Base-by-base conservation (phyloP, 2,113 vertebrate genomes). In the Arvicanthis niloticus region DNA sequence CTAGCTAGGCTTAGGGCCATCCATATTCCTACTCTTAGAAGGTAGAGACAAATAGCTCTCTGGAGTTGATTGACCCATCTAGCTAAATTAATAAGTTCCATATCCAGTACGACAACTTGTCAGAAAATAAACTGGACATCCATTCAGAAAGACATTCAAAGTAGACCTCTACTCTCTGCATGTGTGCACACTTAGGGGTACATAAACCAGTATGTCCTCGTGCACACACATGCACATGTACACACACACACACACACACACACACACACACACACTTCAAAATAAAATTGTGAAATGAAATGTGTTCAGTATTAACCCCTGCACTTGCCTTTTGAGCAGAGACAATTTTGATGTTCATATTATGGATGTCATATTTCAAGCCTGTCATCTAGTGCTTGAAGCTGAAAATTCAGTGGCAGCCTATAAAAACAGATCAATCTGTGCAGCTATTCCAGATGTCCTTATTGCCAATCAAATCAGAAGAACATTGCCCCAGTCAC, bases 381-480 rank as follows among this genome's bases (percentile, higher is more conserved):
- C 78, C 12, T 84, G 29, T 92, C 86, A 62, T 65, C 5, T 80
- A 92, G 72, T 92, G 67, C 92, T 90, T 67, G 60, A 91, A 26
- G 29, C 0, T 16, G 51, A 15, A 96, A 91, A 91, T 51, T 75
- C 88, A 37, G 53, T 8, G 16, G 1, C 4, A 88, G 58, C 26
- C 85, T 31, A 40, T 40, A 70, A 96, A 96, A 75, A 76, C 72
- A 56, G 1, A 68, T 37, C 48, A 62, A 4, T 62, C 81, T 73
- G 65, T 31, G 40, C 17, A 95, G 16, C 1, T 87, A 17, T 45
- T 75, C 58, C 53, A 76, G 15, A 0, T 88, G 19, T 85, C 24
- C 31, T 91, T 87, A 67, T 9, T 77, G 40, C 15, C 24, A 48
- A 58, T 80, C 19, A 70, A 72, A 65, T 78, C 58, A 56, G 0